Base-by-base conservation (phyloP, 2,797 vertebrate species). In the Phalanger gymnotis region DNA sequence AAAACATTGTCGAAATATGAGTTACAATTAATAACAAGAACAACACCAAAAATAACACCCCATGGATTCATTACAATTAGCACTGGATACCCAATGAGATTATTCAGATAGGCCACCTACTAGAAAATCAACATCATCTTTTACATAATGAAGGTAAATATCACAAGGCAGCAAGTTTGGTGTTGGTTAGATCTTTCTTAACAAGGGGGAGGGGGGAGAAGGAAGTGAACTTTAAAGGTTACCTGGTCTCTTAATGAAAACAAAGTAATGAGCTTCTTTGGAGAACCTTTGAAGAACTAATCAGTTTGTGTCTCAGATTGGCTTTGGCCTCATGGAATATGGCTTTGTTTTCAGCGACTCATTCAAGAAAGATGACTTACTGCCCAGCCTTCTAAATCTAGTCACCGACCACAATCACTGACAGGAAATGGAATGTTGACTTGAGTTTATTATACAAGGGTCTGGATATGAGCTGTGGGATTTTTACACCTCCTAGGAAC, bases 401-500 rank as follows among this genome's bases (percentile, higher is more conserved):
- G 99, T 99, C 99, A 99, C 98, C 99, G 98, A 98, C 99, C 99
- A 99, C 99, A 99, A 98, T 99, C 98, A 95, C 99, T 99, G 97
- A 98, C 99, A 99, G 99, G 99, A 99, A 99, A 99, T 99, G 98
- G 99, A 99, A 99, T 99, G 99, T 99, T 99, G 99, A 99, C 99
- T 99, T 98, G 97, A 99, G 98, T 99, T 99, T 99, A 99, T 99
- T 99, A 99, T 99, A 99, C 99, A 99, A 99, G 99, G 98, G 98
- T 98, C 99, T 98, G 98, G 98, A 98, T 99, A 98, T 98, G 98
- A 99, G 98, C 99, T 99, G 98, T 98, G 99, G 99, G 99, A 99
- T 99, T 99, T 99, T 99, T 99, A 98, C 99, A 99, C 98, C 99
- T 99, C 99, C 99, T 99, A 99, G 99, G 99, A 99, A 99, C 97